Evolutionary conservation across 2,888 invertebrate species (phyloP).

Genomic region (Ptychoptera contaminata): DNA sequence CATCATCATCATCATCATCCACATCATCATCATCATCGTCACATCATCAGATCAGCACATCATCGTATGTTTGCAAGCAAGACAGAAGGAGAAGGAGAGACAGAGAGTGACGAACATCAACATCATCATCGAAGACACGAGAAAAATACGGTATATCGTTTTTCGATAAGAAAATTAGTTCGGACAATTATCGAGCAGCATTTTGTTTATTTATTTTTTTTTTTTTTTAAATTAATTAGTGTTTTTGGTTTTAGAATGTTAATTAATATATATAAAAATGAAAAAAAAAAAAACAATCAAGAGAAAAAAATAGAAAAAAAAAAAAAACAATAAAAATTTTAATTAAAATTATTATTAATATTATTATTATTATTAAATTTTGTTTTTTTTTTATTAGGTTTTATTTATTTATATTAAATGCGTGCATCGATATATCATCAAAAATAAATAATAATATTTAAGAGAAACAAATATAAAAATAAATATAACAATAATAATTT

Average conservation of each 20-base stretch:
- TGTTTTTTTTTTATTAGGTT: not conserved
- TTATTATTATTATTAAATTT: slow-evolving; percentile 9
- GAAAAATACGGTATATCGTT: slow-evolving; percentile 33
- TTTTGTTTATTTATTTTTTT: slow-evolving; percentile 9
- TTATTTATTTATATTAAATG: slow-evolving; percentile 1
- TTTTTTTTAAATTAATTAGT: too few relatives aligned
- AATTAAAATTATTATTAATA: slow-evolving; percentile 9
- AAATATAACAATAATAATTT: not conserved
- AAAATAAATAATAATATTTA: slow-evolving; percentile 7
- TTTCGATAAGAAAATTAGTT: slow-evolving; percentile 35
- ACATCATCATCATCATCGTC: slow-evolving; percentile 27
- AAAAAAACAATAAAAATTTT: slow-evolving; percentile 1
- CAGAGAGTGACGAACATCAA: slow-evolving; percentile 20
- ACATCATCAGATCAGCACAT: slow-evolving; percentile 28
- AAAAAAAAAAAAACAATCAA: not conserved
- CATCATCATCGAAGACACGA: slow-evolving; percentile 32
- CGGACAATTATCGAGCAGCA: slow-evolving; percentile 21
- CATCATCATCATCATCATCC: slow-evolving; percentile 29
- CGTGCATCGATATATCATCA: slow-evolving; percentile 13
- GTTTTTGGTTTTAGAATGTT: too few relatives aligned
- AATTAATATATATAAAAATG: too few relatives aligned
- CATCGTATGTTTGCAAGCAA: not conserved
- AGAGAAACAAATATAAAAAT: slow-evolving; percentile 4
- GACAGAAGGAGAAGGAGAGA: slow-evolving; percentile 23
- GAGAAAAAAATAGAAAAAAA: not conserved